These are phyloP conservation scores for Scortum barcoo DNA, from an alignment of 2,113 vertebrate species.

Conservation along the genomic window DNA sequence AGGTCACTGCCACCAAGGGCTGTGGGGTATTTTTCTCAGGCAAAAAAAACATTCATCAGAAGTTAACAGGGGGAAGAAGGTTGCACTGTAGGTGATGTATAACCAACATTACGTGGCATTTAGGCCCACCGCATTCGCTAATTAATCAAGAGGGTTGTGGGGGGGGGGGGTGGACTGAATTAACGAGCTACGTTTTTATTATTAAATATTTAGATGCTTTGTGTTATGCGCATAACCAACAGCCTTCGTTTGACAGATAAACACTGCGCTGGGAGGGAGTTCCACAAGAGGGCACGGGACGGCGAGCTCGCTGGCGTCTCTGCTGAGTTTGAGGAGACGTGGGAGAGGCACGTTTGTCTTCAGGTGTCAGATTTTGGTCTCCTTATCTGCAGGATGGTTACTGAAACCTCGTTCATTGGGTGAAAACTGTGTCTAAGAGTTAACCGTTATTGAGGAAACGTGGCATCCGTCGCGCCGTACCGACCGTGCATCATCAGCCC, in stretches of 20 bases:
- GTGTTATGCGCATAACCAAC: slow-evolving; percentile 81
- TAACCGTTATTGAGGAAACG: slow-evolving; percentile 7
- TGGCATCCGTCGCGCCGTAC: slow-evolving; percentile 17
- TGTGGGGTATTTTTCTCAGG: slow-evolving; percentile 73
- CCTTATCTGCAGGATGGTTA: slow-evolving; percentile 28
- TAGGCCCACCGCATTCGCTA: slow-evolving; percentile 25
- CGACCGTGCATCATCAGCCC: background rate
- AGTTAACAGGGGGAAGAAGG: slow-evolving; percentile 41
- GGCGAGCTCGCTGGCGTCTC: slow-evolving; percentile 34
- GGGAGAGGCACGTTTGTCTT: slow-evolving; percentile 58
- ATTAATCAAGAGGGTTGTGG: slow-evolving; percentile 72
- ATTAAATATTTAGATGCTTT: slow-evolving; percentile 59
- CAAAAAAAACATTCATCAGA: slow-evolving; percentile 63
- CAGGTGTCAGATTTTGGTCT: slow-evolving; percentile 30
- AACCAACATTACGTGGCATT: slow-evolving; percentile 64
- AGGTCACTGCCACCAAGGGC: slow-evolving; percentile 77
- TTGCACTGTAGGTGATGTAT: slow-evolving; percentile 58
- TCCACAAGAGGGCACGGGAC: slow-evolving; percentile 87
- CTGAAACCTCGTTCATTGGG: slow-evolving; percentile 34
- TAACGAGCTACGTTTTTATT: slow-evolving; percentile 55
- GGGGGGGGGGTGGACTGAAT: slow-evolving; percentile 16
- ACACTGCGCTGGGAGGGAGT: slow-evolving; percentile 81
- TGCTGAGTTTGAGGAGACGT: slow-evolving; percentile 34
- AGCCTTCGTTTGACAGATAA: slow-evolving; percentile 87
- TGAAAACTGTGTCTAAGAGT: background rate